Evolutionary conservation across 2,888 invertebrate species (phyloP), one percentile per base, ranked within the genome.

Genomic region (Parnassius apollo): DNA sequence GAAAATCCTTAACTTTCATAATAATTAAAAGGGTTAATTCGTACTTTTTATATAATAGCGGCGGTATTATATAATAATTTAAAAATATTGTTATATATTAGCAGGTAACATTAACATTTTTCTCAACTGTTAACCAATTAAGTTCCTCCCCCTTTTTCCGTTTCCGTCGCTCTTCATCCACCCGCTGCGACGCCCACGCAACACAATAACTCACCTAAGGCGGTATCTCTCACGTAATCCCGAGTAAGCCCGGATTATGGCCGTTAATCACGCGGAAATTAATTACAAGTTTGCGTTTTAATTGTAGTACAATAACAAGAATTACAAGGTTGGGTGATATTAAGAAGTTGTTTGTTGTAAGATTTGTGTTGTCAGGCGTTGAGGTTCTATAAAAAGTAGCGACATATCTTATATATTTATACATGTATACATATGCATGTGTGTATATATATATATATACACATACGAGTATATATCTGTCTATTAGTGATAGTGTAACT

Each of bases 231-330:
- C 86, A 86, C 85, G 89, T 91, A 90, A 91, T 91, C 89, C 85
- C 84, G 82, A 89, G 87, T 88, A 88, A 90, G 84, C 85, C 87
- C 80, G 91, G 88, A 91, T 91, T 90, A 91, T 90, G 74, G 83
- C 86, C 91, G 90, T 91, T 91, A 88, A 91, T 91, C 91, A 91
- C 82, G 78, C 83, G 81, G 86, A 91, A 91, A 91, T 91, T 91
- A 91, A 91, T 91, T 91, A 91, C 90, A 91, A 91, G 86, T 91
- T 90, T 86, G 85, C 78, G 82, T 90, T 91, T 91, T 91, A 91
- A 91, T 91, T 91, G 89, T 85, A 81, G 83, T 76, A 85, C 88
- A 88, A 86, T 90, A 87, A 89, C 82, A 86, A 80, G 84, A 83
- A 85, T 85, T 83, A 83, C 80, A 72, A 72, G 76, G 81, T 81